Evolutionary conservation across 2,113 vertebrate species (phyloP), one percentile per base, ranked within the genome.

Genomic region (Cottus gobio): DNA sequence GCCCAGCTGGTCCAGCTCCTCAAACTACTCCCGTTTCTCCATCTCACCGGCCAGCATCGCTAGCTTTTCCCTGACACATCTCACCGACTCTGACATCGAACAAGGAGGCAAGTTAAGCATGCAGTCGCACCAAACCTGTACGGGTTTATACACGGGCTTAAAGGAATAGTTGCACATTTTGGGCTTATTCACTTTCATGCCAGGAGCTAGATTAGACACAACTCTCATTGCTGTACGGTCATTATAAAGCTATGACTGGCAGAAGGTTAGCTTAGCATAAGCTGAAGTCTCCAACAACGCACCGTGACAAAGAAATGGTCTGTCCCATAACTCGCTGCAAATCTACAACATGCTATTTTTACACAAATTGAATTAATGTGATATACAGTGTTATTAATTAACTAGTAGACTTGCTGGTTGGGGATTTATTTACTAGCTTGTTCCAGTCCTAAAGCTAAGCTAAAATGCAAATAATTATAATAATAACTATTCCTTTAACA

Each of bases 51-150:
- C 98, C 90, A 98, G 93, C 93, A 97, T 99, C 8, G 97, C 97
- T 54, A 99, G 94, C 94, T 97, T 99, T 91, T 99, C 98, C 7
- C 96, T 99, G n/a, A 99, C 98, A 0, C 98, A 99, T 84, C 96
- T 99, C 42, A 99, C 98, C 0, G 98, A 99, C 94, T 99, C 98
- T 0, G 98, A 99, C 93, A 97, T 97, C 2, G 98, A 99, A 64
- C 98, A 99, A 94, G 98, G 97, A 94, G 97, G 98, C 94, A 87
- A 97, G 97, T 92, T 7, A 0, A 72, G 10, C 0, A 0, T 18
- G 3, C 18, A 18, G 6, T 44, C 22, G 7, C 39, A 37, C 18
- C 13, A 48, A 5, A 20, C 9, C 11, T 50, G 9, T 3, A 4
- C 7, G n/a, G 30, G 13, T 24, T 26, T 13, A 9, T 11, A 57